Evolutionary conservation across 2,113 vertebrate genomes (phyloP).

Genomic region (Zosterops pallidus): DNA sequence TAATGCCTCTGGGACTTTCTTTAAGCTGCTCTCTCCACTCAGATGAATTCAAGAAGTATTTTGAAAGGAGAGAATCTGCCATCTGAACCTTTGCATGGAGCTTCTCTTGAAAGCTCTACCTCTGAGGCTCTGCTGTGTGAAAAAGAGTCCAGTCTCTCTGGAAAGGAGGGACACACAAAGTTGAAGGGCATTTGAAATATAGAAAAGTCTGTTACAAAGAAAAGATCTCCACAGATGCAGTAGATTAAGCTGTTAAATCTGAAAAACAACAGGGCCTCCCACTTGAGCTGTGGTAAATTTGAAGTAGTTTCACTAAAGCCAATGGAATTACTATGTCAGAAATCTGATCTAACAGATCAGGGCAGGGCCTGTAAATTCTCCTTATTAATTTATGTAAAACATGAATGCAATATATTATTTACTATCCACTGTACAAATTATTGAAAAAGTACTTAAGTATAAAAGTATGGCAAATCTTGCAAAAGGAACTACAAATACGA

Average conservation of each 20-base stretch:
- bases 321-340: background rate
- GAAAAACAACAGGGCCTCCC: conserved; percentile 1
- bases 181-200: background rate
- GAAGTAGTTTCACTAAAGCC: background rate
- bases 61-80: background rate
- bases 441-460: conserved; percentile 49
- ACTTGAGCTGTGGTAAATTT: background rate
- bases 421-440: conserved; percentile 71
- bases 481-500: conserved; percentile 35
- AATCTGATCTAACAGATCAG: background rate
- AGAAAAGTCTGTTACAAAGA: background rate
- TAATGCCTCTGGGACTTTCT: background rate
- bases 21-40: background rate
- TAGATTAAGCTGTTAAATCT: background rate
- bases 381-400: conserved; percentile 33
- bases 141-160: background rate
- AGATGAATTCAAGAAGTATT: background rate
- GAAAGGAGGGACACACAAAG: background rate
- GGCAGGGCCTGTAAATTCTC: background rate
- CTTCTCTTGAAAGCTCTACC: conserved; percentile 7
- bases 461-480: conserved; percentile 54
- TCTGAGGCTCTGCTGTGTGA: background rate
- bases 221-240: background rate
- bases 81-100: background rate
- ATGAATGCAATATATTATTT: conserved; percentile 67